A percentile compares a stretch with the other conserved stretches of the same genome.
Evolutionary conservation across 2,113 vertebrate genomes (phyloP).

Genomic region (Ondatra zibethicus): DNA sequence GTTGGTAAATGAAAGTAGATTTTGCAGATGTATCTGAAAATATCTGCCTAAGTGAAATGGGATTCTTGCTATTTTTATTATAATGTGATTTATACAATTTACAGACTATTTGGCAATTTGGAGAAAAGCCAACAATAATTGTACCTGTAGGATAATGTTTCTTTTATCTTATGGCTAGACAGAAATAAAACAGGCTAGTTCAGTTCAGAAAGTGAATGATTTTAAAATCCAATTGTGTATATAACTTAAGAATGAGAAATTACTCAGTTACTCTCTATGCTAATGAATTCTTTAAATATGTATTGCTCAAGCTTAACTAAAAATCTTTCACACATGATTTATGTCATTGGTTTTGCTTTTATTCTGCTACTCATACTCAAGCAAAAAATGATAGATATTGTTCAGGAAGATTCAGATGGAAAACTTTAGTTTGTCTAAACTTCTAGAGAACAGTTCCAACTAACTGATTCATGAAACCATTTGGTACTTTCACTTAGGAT

Average conservation of each 20-base stretch:
- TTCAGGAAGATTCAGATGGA: background rate
- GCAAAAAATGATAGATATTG: background rate
- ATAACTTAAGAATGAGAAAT: constrained; percentile 40
- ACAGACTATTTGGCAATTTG: constrained; percentile 31
- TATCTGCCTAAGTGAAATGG: background rate
- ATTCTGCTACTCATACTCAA: background rate
- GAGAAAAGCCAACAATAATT: constrained; percentile 35
- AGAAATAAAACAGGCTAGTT: background rate
- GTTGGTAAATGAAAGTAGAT: background rate
- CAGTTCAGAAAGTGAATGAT: constrained; percentile 7
- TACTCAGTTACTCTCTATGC: background rate
- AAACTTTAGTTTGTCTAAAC: background rate
- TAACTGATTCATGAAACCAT: constrained; percentile 31
- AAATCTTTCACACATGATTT: constrained; percentile 10
- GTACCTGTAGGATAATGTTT: constrained; percentile 42
- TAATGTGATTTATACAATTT: background rate
- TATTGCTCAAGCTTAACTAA: constrained; percentile 7
- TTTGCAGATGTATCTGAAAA: constrained; percentile 7
- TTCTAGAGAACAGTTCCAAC: background rate
- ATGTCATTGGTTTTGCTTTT: background rate
- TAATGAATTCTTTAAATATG: constrained; percentile 1
- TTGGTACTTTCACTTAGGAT: background rate
- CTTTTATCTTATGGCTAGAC: background rate
- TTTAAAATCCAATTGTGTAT: constrained; percentile 11
- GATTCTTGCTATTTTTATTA: background rate